Percentiles rank a stretch among this genome's conserved stretches.
These are phyloP conservation scores for Eupithecia subfuscata DNA, from an alignment of 2,888 invertebrate genomes.

Conservation along the genomic window DNA sequence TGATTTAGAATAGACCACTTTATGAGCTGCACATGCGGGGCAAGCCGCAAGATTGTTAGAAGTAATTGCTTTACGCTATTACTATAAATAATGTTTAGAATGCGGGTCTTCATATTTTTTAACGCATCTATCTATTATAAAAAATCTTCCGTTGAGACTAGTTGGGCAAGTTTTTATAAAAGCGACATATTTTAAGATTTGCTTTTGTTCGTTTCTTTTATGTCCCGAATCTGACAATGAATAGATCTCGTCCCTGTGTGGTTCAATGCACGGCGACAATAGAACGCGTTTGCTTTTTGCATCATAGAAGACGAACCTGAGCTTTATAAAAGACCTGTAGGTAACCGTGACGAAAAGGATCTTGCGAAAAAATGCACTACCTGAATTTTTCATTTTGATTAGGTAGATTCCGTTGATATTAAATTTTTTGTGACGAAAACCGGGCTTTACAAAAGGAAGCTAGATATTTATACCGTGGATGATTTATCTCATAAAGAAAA, in stretches of 20 bases:
- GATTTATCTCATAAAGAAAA: slow-evolving; percentile 67
- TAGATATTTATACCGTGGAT: background rate
- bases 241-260: slow-evolving; percentile 74
- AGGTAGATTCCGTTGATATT: slow-evolving; percentile 24
- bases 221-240: slow-evolving; percentile 74
- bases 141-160: slow-evolving; percentile 58
- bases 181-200: slow-evolving; percentile 72
- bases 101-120: slow-evolving; percentile 70
- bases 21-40: slow-evolving; percentile 75
- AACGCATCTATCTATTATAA: slow-evolving; percentile 50
- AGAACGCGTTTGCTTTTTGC: slow-evolving; percentile 78
- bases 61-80: slow-evolving; percentile 73
- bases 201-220: slow-evolving; percentile 75
- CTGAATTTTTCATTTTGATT: slow-evolving; percentile 38
- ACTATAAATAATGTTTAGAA: slow-evolving; percentile 65
- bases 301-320: slow-evolving; percentile 66
- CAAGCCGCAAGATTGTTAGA: slow-evolving; percentile 78
- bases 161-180: slow-evolving; percentile 57
- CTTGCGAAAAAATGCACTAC: slow-evolving; percentile 44
- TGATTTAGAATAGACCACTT: slow-evolving; percentile 72
- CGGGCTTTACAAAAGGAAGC: slow-evolving; percentile 22
- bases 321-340: slow-evolving; percentile 77
- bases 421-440: slow-evolving; percentile 14
- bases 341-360: slow-evolving; percentile 75
- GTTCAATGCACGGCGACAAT: slow-evolving; percentile 79